A percentile compares a stretch with the other conserved stretches of the same genome.
These are phyloP conservation scores for Myiozetetes cayanensis DNA, from an alignment of 2,113 vertebrate species.

Conservation along the genomic window DNA sequence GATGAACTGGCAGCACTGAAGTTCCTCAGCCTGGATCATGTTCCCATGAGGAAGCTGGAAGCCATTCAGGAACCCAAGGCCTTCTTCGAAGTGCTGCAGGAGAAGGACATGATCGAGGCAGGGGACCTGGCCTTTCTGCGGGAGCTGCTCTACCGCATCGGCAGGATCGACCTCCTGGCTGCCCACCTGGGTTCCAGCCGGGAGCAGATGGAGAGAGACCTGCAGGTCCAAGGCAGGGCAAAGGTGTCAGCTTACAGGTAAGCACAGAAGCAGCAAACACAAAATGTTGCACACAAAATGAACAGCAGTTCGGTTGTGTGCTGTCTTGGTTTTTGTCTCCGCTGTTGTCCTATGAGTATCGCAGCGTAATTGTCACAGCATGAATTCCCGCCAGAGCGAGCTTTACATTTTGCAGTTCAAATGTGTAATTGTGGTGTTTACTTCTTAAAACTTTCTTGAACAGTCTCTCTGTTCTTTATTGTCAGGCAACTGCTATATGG, in stretches of 20 bases:
- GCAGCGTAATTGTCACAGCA: not conserved
- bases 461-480: not conserved
- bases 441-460: not conserved
- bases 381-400: not conserved
- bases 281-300: not conserved
- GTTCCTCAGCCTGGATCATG: slow-evolving; percentile 65
- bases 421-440: not conserved
- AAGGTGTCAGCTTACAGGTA: slow-evolving; percentile 71
- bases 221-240: slow-evolving; percentile 14
- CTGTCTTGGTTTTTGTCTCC: not conserved
- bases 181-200: not conserved
- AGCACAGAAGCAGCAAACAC: not conserved
- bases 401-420: not conserved
- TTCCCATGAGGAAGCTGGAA: slow-evolving; percentile 59
- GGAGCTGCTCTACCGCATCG: slow-evolving; percentile 69
- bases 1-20: slow-evolving; percentile 63
- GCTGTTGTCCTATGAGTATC: not conserved
- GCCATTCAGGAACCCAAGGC: slow-evolving; percentile 39
- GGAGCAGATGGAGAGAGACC: slow-evolving; percentile 36
- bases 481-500: slow-evolving; percentile 39
- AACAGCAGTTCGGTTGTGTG: not conserved
- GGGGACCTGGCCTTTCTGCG: slow-evolving; percentile 56
- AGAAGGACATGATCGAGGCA: slow-evolving; percentile 32
- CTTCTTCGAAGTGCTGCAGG: slow-evolving; percentile 54
- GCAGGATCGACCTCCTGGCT: slow-evolving; percentile 52